These are phyloP conservation scores for Molorchus minor DNA, from an alignment of 2,888 invertebrate genomes.

Conservation along the genomic window DNA sequence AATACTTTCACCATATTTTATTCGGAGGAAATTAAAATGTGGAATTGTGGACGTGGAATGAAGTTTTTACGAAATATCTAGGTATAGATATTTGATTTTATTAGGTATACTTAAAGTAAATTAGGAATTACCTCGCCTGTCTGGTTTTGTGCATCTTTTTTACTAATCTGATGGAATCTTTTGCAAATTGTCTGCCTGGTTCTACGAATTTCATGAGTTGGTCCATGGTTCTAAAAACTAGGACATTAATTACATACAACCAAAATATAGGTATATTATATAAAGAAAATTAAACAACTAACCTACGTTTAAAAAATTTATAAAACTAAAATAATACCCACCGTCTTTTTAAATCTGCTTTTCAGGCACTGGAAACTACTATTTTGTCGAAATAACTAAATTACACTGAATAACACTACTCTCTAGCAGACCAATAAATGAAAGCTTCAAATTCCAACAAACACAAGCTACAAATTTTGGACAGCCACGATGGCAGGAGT, in stretches of 20 bases:
- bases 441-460: background rate
- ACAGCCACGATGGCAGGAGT: constrained; percentile 21
- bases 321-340: background rate
- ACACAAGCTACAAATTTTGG: constrained; percentile 5
- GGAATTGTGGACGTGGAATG: too few species aligned
- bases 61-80: too few species aligned
- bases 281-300: background rate
- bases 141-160: constrained; percentile 99
- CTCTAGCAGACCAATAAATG: background rate
- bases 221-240: constrained; percentile 77
- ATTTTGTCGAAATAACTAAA: background rate
- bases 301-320: background rate
- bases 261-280: background rate
- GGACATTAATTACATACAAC: constrained; percentile 2
- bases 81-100: too few species aligned
- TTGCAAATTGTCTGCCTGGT: constrained; percentile 96
- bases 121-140: constrained; percentile 85
- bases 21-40: too few species aligned
- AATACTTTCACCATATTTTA: too few species aligned
- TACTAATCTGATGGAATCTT: constrained; percentile 97
- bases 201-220: constrained; percentile 94
- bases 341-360: too few species aligned
- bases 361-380: too few species aligned
- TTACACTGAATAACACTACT: background rate
- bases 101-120: background rate